A percentile compares a stretch with the other conserved stretches of the same genome.
Evolutionary conservation across 2,113 vertebrate genomes (phyloP).

Genomic region (Siniperca knerii): DNA sequence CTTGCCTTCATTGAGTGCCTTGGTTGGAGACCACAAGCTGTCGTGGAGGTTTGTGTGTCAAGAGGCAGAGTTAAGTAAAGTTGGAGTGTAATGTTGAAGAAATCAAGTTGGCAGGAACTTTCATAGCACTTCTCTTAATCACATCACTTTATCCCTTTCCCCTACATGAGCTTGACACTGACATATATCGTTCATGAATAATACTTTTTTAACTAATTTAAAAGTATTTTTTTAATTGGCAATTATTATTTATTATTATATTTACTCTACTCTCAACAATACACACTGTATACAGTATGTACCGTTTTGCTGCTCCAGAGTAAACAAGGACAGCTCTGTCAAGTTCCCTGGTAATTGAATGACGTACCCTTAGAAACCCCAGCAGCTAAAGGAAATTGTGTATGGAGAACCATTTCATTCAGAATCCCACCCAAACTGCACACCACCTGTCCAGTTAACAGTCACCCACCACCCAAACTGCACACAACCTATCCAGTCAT

Average conservation of each 20-base stretch:
- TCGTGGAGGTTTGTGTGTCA: conserved; percentile 23
- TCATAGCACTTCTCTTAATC: not conserved
- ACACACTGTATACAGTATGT: not conserved
- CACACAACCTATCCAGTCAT: no score
- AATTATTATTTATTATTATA: not conserved
- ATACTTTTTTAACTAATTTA: not conserved
- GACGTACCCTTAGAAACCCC: not conserved
- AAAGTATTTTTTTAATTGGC: not conserved
- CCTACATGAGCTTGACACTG: not conserved
- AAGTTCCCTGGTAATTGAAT: conserved; percentile 19
- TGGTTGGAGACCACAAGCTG: conserved; percentile 26
- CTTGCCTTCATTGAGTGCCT: conserved; percentile 8
- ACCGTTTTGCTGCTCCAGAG: not conserved
- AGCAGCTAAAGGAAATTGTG: not conserved
- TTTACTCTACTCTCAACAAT: not conserved
- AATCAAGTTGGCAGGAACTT: conserved; percentile 14
- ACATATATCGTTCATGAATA: not conserved
- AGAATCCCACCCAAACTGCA: no score
- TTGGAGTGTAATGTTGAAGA: not conserved
- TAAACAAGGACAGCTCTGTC: conserved; percentile 14
- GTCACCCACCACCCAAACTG: no score
- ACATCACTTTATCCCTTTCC: not conserved
- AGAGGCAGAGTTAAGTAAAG: conserved; percentile 23
- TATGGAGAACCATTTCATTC: not conserved
- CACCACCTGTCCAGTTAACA: no score